Base-by-base conservation (phyloP, 1,140 invertebrate genomes). In the Apolygus lucorum region DNA sequence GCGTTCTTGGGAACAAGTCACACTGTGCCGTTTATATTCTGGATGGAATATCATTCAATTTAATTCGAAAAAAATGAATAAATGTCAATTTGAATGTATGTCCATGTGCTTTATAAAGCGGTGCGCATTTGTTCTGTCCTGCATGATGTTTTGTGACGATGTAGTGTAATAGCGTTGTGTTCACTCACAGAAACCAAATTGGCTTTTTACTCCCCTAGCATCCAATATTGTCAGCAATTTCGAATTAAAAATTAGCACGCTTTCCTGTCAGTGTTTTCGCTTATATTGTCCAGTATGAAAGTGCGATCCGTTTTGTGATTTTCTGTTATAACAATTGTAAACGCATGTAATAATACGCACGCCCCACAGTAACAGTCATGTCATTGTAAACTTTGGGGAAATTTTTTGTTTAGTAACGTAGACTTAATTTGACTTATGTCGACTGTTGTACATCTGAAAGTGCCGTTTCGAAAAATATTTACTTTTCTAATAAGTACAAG, bases 11-110 rank as follows among this genome's bases (percentile, higher is more conserved):
- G 64, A 22, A n/a, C n/a, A 24, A 66, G 68, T 70, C 68, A 70
- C 68, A 70, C 28, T 70, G 63, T 70, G 68, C 68, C 68, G 68
- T 70, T 70, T 70, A 70, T 70, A 70, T 42, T 49, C 29, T 70
- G 68, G 68, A 70, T 70, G 68, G 68, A 70, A 63, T 65, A 42
- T 34, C 63, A 66, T 28, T 66, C 29, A 64, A 28, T 29, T 34
- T n/a, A 2, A 63, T 8, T 63, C 26, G 27, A 11, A 27, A 25
- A 63, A 25, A 2, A 17, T 63, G 2, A 27, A 11, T 49, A 22
- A 26, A 63, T 63, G 4, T 63, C 27, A 25, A 8, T 63, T 63
- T 62, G 14, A 25, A 26, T 28, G 64, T 66, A 66, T 28, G n/a
- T 29, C 25, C 28, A 21, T 21, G 64, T 17, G 17, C 17, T 42